These are phyloP conservation scores for Phalacrocorax pelagicus DNA, from an alignment of 2,113 vertebrate species.

Conservation along the genomic window DNA sequence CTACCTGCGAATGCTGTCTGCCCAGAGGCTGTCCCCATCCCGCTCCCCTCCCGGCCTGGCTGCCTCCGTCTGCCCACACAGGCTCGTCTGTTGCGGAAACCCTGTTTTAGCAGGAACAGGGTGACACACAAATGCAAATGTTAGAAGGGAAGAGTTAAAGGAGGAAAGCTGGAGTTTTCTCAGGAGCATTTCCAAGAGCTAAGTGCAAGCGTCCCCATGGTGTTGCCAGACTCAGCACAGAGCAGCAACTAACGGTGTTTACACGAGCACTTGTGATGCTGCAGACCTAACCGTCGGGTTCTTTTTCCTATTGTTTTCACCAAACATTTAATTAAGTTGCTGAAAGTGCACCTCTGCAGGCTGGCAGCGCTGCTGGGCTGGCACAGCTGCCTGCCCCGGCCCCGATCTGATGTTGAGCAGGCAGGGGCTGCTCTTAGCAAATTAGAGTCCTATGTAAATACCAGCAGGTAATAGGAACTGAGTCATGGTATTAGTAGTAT, in stretches of 20 bases:
- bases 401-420: not conserved
- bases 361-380: not conserved
- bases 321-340: not conserved
- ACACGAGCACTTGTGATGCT: not conserved
- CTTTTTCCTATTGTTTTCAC: not conserved
- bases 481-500: not conserved
- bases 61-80: not conserved
- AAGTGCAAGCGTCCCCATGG: fast-evolving
- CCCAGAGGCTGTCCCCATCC: not conserved
- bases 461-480: not conserved
- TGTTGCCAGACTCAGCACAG: not conserved
- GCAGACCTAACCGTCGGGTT: fast-evolving
- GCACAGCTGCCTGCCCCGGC: not conserved
- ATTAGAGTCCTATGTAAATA: not conserved
- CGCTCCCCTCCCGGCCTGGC: not conserved
- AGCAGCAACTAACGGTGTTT: not conserved
- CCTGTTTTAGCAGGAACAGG: not conserved
- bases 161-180: not conserved
- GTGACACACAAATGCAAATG: not conserved
- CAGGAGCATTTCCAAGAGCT: not conserved
- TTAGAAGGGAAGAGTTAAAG: not conserved
- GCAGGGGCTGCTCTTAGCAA: not conserved
- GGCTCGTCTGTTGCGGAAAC: not conserved
- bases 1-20: fast-evolving
- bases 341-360: fast-evolving